phyloP scores from a whole-genome alignment of 1,140 invertebrate genomes.

The Heliconius hewitsoni region DNA sequence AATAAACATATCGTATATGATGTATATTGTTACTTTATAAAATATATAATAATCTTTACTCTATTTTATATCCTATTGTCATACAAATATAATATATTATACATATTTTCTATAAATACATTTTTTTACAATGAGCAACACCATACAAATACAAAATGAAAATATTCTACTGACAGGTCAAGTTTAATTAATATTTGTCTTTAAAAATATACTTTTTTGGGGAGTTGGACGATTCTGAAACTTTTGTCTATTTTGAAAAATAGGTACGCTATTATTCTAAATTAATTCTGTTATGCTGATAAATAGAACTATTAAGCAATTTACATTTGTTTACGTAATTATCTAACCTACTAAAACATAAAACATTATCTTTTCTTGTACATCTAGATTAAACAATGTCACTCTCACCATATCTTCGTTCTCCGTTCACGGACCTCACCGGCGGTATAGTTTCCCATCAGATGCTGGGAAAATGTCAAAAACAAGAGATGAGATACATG shows the following conservation, averaged over 20 bases:
- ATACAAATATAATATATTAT: background rate
- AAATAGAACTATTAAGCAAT: background rate
- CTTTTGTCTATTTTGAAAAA: background rate
- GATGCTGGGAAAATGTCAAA: conserved; percentile 82
- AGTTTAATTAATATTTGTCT: background rate
- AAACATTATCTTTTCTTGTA: conserved; percentile 32
- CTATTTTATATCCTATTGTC: no score
- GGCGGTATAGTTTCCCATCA: conserved; percentile 84
- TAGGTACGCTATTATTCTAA: background rate
- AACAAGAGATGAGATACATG: conserved; percentile 85
- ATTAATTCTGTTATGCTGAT: background rate
- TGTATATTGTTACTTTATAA: no score
- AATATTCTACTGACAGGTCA: background rate
- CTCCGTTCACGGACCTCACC: conserved; percentile 86
- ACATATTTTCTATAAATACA: background rate
- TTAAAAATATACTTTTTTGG: background rate
- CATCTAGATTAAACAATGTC: conserved; percentile 63
- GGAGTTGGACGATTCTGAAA: background rate
- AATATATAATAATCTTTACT: no score
- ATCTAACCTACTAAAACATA: conserved; percentile 51
- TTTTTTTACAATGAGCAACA: background rate
- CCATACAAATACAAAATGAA: background rate
- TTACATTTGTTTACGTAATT: conserved; percentile 71
- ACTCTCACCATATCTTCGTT: conserved; percentile 83
- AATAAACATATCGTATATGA: background rate